Percentiles rank a stretch among this genome's conserved stretches.
Conservation (phyloP, 2,888 invertebrate genomes). For the Tridacna gigas region DNA sequence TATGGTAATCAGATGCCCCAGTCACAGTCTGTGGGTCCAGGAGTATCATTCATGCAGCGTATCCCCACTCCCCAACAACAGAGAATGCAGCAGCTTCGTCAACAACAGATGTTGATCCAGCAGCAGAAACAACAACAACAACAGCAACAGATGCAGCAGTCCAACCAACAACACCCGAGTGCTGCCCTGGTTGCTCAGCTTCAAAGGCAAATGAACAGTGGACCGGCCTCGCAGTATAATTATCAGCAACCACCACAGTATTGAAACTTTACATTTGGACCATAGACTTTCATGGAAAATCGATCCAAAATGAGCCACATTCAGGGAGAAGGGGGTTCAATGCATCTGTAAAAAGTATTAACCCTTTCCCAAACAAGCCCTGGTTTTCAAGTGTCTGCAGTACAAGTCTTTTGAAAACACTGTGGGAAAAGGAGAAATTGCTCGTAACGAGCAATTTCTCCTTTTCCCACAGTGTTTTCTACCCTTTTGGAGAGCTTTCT, state of each 20-base stretch:
- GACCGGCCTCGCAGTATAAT: conserved; percentile 34
- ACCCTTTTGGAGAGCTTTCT: too few species aligned
- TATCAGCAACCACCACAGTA: conserved; percentile 36
- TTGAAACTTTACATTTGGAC: neutral
- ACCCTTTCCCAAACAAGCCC: too few species aligned
- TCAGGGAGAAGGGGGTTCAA: too few species aligned
- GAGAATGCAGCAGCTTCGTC: conserved; percentile 82
- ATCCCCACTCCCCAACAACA: conserved; percentile 79
- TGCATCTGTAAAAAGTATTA: too few species aligned
- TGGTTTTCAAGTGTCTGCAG: too few species aligned
- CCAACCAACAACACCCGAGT: conserved; percentile 84
- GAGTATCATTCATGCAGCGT: conserved; percentile 66
- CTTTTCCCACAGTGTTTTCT: too few species aligned
- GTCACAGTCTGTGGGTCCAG: conserved; percentile 61
- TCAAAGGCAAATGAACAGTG: conserved; percentile 72
- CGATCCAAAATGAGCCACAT: too few species aligned
- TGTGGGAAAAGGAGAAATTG: too few species aligned
- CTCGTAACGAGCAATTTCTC: too few species aligned
- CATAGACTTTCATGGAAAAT: too few species aligned
- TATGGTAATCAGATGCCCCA: conserved; percentile 79
- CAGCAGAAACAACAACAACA: conserved; percentile 68
- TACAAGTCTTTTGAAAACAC: too few species aligned
- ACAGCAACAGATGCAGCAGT: conserved; percentile 84
- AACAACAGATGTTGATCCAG: conserved; percentile 50
- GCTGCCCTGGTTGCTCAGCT: conserved; percentile 77